Conservation (phyloP, 2,888 invertebrate genomes). For the Monopis laevigella region DNA sequence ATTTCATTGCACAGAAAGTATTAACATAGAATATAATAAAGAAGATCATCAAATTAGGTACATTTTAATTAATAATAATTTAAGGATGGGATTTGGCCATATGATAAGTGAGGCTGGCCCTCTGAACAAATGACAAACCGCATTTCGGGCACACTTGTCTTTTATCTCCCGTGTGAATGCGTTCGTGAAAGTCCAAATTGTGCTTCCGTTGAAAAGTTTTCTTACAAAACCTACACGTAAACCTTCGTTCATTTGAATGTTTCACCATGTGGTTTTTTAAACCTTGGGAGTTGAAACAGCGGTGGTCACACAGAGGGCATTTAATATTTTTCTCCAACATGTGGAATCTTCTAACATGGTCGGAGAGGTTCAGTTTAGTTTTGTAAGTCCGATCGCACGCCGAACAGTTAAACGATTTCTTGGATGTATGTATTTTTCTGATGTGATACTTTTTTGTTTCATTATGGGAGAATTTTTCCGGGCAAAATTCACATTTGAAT, state of each 20-base stretch:
- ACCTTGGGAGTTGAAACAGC: too few relatives aligned
- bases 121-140: conserved; percentile 39
- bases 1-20: too few relatives aligned
- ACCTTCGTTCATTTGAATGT: conserved; percentile 42
- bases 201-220: conserved; percentile 48
- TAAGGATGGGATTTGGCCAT: conserved; percentile 24
- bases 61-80: too few relatives aligned
- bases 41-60: too few relatives aligned
- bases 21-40: too few relatives aligned
- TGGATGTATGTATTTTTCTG: background rate
- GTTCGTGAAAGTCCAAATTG: conserved; percentile 43
- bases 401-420: too few relatives aligned
- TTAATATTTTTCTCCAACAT: too few relatives aligned
- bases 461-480: background rate
- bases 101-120: conserved; percentile 45
- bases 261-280: conserved; percentile 34
- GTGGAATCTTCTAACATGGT: too few relatives aligned
- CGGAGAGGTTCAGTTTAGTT: too few relatives aligned
- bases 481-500: background rate
- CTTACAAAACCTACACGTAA: conserved; percentile 41
- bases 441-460: background rate
- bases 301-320: too few relatives aligned
- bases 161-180: conserved; percentile 44
- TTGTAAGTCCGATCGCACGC: too few relatives aligned
- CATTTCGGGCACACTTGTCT: conserved; percentile 42